Percentiles rank a stretch among this genome's conserved stretches.
Conservation (phyloP, 2,888 invertebrate genomes). For the Salticus scenicus region DNA sequence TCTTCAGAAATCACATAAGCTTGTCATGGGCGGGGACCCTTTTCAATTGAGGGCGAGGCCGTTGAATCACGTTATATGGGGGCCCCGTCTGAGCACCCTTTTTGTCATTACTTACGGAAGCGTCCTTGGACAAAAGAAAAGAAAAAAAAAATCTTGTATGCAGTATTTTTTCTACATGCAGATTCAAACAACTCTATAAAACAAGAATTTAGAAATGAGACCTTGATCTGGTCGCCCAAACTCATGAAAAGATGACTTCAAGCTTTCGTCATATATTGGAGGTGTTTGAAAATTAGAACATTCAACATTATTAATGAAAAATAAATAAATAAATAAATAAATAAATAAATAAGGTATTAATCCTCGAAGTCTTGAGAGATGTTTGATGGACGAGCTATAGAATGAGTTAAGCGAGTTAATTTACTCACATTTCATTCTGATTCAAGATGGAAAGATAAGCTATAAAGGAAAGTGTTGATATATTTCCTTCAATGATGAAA, state of each 20-base stretch:
- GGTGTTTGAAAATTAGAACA: background rate
- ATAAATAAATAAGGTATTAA: no score
- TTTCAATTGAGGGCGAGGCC: constrained; percentile 55
- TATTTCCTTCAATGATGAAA: no score
- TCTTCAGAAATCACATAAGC: constrained; percentile 18
- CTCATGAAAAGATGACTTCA: background rate
- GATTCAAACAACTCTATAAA: background rate
- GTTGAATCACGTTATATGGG: constrained; percentile 19
- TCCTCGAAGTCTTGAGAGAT: no score
- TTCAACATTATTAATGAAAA: no score
- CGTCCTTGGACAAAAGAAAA: constrained; percentile 47
- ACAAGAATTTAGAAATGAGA: background rate
- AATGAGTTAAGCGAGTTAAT: no score
- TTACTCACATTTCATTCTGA: no score
- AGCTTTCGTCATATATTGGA: background rate
- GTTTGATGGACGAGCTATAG: no score
- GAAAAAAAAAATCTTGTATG: no score
- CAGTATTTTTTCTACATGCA: background rate
- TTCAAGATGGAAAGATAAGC: no score
- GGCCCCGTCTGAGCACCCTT: constrained; percentile 37
- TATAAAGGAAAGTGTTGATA: no score
- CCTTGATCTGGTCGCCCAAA: background rate
- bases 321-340: no score
- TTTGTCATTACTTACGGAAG: constrained; percentile 36
- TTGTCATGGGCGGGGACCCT: constrained; percentile 34